These are phyloP conservation scores for Drosophila incognita DNA, from an alignment of 2,888 invertebrate species.

Conservation along the genomic window DNA sequence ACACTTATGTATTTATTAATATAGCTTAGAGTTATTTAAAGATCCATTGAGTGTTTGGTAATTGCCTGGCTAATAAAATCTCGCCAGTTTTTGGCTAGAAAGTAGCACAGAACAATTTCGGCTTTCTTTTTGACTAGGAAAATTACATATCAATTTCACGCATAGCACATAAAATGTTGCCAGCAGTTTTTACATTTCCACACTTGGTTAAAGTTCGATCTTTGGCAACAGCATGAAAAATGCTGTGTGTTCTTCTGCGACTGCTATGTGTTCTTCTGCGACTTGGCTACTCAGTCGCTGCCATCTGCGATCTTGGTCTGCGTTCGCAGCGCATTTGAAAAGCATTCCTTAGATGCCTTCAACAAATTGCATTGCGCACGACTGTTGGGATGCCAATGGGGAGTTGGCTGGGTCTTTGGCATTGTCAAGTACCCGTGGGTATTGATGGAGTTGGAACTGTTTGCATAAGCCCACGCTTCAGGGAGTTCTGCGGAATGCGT, in stretches of 20 bases:
- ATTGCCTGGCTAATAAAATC: neutral
- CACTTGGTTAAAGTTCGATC: neutral
- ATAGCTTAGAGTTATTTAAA: neutral
- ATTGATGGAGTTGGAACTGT: slow-evolving; percentile 36
- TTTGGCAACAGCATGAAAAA: slow-evolving; percentile 5
- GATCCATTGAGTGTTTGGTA: neutral
- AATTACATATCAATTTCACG: slow-evolving; percentile 34
- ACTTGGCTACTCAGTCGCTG: slow-evolving; percentile 3
- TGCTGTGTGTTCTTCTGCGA: slow-evolving; percentile 9
- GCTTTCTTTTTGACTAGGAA: slow-evolving; percentile 16
- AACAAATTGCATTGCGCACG: slow-evolving; percentile 58
- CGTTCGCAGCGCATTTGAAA: slow-evolving; percentile 41
- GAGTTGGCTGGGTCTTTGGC: slow-evolving; percentile 36
- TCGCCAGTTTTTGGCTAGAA: neutral
- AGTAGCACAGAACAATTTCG: neutral
- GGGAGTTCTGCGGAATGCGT: slow-evolving; percentile 51
- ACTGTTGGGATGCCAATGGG: slow-evolving; percentile 32
- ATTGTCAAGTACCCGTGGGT: slow-evolving; percentile 54
- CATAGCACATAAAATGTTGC: slow-evolving; percentile 11
- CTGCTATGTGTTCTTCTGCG: slow-evolving; percentile 10
- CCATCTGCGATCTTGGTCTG: neutral
- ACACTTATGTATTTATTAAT: neutral
- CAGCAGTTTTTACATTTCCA: slow-evolving; percentile 5
- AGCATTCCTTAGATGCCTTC: slow-evolving; percentile 56
- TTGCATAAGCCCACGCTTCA: slow-evolving; percentile 35